These are phyloP conservation scores for Tenualosa ilisha DNA, from an alignment of 2,797 vertebrate genomes.

Conservation along the genomic window DNA sequence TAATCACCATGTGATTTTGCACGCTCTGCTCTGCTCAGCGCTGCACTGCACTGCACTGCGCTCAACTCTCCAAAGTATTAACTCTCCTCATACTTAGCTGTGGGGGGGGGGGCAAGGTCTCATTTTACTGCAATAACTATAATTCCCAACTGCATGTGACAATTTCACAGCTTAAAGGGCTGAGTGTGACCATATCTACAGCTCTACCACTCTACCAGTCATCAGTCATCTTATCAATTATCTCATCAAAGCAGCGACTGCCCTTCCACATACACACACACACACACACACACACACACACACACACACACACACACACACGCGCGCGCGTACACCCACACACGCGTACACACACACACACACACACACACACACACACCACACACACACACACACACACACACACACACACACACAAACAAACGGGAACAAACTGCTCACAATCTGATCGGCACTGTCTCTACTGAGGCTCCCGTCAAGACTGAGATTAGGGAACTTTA, in stretches of 20 bases:
- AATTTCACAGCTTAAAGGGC: not conserved
- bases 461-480: not conserved
- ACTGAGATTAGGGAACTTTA: not conserved
- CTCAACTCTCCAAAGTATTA: slow-evolving; percentile 31
- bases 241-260: not conserved
- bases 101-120: slow-evolving; percentile 29
- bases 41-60: not conserved
- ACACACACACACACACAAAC: not conserved
- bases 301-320: not conserved
- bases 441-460: not conserved
- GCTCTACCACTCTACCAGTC: not conserved
- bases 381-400: too few species aligned
- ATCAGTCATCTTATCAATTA: not conserved
- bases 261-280: not conserved
- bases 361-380: too few species aligned
- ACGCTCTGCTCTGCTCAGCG: not conserved
- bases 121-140: slow-evolving; percentile 48
- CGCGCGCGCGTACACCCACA: too few species aligned
- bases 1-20: slow-evolving; percentile 37
- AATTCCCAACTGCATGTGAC: slow-evolving; percentile 20
- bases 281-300: not conserved
- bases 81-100: slow-evolving; percentile 36
- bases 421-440: not conserved
- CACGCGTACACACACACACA: too few species aligned
- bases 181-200: not conserved